These are phyloP conservation scores for Pungitius pungitius DNA, from an alignment of 2,113 vertebrate species.

Conservation along the genomic window DNA sequence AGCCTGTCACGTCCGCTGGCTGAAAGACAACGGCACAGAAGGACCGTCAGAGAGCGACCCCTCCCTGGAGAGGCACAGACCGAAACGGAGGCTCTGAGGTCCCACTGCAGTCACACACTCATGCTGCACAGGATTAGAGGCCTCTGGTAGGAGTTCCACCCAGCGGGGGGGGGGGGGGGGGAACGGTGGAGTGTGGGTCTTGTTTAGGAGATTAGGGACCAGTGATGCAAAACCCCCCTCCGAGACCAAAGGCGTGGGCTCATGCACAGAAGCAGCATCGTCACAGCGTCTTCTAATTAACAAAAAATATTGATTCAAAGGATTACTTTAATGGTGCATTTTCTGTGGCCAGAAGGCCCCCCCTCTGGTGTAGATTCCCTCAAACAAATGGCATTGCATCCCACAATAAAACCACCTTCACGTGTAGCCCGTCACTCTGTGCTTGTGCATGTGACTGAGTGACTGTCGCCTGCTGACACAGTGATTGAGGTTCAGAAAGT, in stretches of 20 bases:
- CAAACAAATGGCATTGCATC: conserved; percentile 2
- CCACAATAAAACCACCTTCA: neutral
- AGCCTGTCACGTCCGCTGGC: conserved; percentile 67
- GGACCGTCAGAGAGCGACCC: conserved; percentile 40
- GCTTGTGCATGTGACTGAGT: neutral
- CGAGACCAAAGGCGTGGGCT: conserved; percentile 59
- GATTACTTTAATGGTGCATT: neutral
- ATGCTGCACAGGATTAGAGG: conserved; percentile 57
- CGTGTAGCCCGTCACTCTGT: neutral
- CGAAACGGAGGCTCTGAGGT: conserved; percentile 2
- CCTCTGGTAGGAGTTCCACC: conserved; percentile 52
- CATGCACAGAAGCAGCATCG: conserved; percentile 16
- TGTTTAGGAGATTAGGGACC: conserved; percentile 57
- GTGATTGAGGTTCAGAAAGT: conserved; percentile 27
- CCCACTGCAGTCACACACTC: conserved; percentile 34
- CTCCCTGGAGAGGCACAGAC: conserved; percentile 12
- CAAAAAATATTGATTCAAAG: neutral
- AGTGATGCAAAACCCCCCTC: conserved; percentile 40
- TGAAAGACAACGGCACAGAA: conserved; percentile 63
- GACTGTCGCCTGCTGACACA: conserved; percentile 31
- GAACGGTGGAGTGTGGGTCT: conserved; percentile 25
- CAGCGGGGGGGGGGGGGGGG: conserved; percentile 39
- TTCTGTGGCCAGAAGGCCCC: neutral
- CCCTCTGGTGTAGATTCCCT: neutral
- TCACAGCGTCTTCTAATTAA: neutral